phyloP scores from a whole-genome alignment of 2,113 vertebrate genomes.

The Fukomys damarensis region DNA sequence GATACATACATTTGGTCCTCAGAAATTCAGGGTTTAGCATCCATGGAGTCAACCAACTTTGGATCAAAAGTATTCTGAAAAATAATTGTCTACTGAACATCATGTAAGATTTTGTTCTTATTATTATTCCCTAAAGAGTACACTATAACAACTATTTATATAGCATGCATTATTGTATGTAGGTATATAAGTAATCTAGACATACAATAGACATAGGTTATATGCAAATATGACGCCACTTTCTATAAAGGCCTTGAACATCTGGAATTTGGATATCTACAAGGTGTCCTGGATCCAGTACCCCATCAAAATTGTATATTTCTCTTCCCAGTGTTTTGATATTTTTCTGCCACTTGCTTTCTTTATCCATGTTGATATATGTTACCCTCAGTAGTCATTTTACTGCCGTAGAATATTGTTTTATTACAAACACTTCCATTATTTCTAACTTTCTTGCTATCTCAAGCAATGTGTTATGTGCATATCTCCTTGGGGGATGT shows the following conservation, averaged over 20 bases:
- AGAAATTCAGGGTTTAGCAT: neutral
- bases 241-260: neutral
- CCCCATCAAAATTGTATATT: neutral
- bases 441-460: neutral
- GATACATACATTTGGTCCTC: neutral
- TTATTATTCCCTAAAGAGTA: neutral
- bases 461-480: neutral
- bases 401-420: neutral
- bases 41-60: neutral
- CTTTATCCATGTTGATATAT: neutral
- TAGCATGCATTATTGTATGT: neutral
- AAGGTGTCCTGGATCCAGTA: neutral
- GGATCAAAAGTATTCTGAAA: neutral
- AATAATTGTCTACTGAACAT: neutral
- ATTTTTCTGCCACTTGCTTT: neutral
- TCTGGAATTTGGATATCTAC: neutral
- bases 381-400: neutral
- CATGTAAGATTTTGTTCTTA: neutral
- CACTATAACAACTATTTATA: neutral
- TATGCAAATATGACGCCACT: neutral
- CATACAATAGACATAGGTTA: neutral
- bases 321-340: neutral
- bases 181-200: neutral
- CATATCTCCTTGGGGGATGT: accelerated
- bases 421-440: neutral